Conservation (phyloP, 2,888 invertebrate species). For the Parapristionchus giblindavisi region DNA sequence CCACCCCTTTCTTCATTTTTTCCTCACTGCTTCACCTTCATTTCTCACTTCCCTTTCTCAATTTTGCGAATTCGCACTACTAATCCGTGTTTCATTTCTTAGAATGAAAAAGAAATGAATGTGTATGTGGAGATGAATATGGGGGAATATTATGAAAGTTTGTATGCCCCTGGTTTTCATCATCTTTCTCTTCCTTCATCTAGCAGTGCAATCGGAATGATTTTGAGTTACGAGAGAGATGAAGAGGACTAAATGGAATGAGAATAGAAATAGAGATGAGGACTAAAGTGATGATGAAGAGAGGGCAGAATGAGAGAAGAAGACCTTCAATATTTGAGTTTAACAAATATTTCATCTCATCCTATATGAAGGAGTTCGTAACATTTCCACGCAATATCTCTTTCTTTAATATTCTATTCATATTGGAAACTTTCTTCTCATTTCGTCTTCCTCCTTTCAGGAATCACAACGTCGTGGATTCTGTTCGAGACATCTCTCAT, state of each 20-base stretch:
- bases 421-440: not conserved
- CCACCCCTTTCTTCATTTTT: conserved; percentile 33
- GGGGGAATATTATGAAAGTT: no score
- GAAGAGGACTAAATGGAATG: no score
- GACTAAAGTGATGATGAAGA: no score
- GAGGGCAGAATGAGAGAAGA: no score
- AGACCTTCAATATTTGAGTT: no score
- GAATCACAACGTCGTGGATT: conserved; percentile 96
- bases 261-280: no score
- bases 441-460: conserved; percentile 40
- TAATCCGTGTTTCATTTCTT: no score
- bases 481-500: conserved; percentile 93
- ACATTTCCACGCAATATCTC: conserved; percentile 12
- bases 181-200: conserved; percentile 25
- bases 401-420: not conserved
- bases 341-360: no score
- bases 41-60: conserved; percentile 21
- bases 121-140: no score
- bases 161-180: conserved; percentile 7
- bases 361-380: conserved; percentile 2
- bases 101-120: no score
- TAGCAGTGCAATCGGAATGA: not conserved
- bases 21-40: conserved; percentile 19
- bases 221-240: no score
- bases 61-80: no score